A percentile compares a stretch with the other conserved stretches of the same genome.
These are phyloP conservation scores for Calonectris borealis DNA, from an alignment of 2,113 vertebrate species.

Conservation along the genomic window DNA sequence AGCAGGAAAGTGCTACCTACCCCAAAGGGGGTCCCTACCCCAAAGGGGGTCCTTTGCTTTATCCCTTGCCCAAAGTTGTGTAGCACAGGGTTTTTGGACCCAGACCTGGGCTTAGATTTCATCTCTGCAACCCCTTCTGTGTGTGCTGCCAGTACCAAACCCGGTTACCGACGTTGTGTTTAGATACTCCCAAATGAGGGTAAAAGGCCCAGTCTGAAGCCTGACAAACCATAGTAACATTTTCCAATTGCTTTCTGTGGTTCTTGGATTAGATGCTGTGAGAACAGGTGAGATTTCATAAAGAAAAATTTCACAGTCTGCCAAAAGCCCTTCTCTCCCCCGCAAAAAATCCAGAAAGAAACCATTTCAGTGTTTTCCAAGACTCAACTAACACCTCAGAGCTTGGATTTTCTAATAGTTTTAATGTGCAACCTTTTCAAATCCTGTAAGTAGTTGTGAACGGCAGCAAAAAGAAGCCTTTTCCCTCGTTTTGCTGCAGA, in stretches of 20 bases:
- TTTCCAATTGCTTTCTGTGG: not conserved
- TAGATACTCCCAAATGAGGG: not conserved
- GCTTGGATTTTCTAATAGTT: not conserved
- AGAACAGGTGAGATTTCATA: not conserved
- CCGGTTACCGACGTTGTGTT: not conserved
- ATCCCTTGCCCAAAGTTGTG: not conserved
- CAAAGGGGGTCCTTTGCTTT: not conserved
- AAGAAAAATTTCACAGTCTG: not conserved
- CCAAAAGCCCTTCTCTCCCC: not conserved
- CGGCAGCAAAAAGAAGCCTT: not conserved
- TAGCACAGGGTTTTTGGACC: not conserved
- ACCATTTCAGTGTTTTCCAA: not conserved
- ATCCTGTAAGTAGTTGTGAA: not conserved
- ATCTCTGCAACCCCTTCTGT: accelerated
- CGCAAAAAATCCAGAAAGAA: not conserved
- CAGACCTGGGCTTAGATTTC: not conserved
- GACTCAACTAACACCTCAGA: not conserved
- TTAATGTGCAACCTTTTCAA: not conserved
- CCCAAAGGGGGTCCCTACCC: not conserved
- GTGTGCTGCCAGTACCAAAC: not conserved
- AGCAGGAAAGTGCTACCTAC: not conserved
- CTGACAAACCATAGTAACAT: not conserved
- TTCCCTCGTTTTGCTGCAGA: not conserved
- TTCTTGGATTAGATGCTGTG: not conserved
- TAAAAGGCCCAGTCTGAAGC: not conserved